Evolutionary conservation across 1,140 invertebrate genomes (phyloP).

Genomic region (Polyergus mexicanus): DNA sequence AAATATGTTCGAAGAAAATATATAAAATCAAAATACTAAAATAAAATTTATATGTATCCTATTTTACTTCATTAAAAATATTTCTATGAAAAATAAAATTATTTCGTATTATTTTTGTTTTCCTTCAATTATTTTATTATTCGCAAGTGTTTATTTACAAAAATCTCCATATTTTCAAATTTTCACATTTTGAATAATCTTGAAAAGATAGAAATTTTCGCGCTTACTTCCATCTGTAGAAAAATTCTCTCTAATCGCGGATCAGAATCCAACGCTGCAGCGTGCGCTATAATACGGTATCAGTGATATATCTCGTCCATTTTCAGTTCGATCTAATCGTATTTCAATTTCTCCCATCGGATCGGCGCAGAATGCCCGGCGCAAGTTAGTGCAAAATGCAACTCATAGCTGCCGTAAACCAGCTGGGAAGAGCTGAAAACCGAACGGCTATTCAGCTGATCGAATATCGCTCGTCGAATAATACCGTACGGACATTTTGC

Average conservation of each 20-base stretch:
- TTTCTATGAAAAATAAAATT: not conserved
- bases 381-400: constrained; percentile 56
- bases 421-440: constrained; percentile 41
- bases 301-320: constrained; percentile 49
- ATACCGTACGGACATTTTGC: not conserved
- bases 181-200: not conserved
- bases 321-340: constrained; percentile 58
- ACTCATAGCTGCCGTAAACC: constrained; percentile 47
- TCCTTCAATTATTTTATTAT: not conserved
- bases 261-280: constrained; percentile 28
- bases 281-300: constrained; percentile 37
- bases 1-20: not conserved
- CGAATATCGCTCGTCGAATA: constrained; percentile 37
- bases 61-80: not conserved
- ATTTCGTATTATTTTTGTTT: not conserved
- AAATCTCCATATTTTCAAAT: too few species aligned
- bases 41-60: constrained; percentile 7
- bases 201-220: not conserved
- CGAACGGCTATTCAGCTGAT: constrained; percentile 42
- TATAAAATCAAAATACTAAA: not conserved
- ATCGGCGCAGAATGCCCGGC: constrained; percentile 16
- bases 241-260: not conserved
- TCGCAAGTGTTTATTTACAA: not conserved
- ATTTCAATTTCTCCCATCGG: constrained; percentile 56
- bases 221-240: constrained; percentile 12